phyloP scores from a whole-genome alignment of 2,797 vertebrate genomes.

The Threskiornis aethiopicus region DNA sequence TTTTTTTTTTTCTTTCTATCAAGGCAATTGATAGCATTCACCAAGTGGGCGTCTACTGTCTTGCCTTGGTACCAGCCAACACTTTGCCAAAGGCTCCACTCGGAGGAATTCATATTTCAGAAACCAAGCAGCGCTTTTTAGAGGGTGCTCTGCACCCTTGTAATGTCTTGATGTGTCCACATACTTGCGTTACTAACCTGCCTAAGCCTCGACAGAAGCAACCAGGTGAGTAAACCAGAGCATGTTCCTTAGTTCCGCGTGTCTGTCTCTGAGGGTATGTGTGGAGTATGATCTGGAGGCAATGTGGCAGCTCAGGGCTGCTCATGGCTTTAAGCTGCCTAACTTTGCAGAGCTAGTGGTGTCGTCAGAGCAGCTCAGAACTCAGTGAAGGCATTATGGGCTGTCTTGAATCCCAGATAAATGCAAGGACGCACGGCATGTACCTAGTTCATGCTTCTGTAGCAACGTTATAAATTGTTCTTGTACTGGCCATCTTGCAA shows the following conservation, averaged over 20 bases:
- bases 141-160: slow-evolving; percentile 93
- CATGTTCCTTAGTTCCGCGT: rapidly evolving
- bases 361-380: not conserved
- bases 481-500: not conserved
- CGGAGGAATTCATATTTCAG: slow-evolving; percentile 93
- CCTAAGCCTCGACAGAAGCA: slow-evolving; percentile 95
- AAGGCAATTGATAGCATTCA: slow-evolving; percentile 98
- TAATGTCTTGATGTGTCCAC: slow-evolving; percentile 94
- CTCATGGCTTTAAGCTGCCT: not conserved
- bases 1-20: not conserved
- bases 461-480: not conserved
- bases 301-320: not conserved
- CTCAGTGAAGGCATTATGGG: not conserved
- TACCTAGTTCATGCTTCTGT: not conserved
- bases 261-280: not conserved
- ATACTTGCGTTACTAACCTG: slow-evolving; percentile 95
- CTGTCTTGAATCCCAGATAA: not conserved
- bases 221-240: slow-evolving; percentile 78
- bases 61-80: slow-evolving; percentile 95
- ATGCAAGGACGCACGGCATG: not conserved
- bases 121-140: slow-evolving; percentile 94
- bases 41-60: slow-evolving; percentile 93
- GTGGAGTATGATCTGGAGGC: not conserved
- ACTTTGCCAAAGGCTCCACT: slow-evolving; percentile 94
- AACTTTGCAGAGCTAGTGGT: not conserved